Conservation (phyloP, 2,797 vertebrate genomes). For the Etheostoma nigrum region DNA sequence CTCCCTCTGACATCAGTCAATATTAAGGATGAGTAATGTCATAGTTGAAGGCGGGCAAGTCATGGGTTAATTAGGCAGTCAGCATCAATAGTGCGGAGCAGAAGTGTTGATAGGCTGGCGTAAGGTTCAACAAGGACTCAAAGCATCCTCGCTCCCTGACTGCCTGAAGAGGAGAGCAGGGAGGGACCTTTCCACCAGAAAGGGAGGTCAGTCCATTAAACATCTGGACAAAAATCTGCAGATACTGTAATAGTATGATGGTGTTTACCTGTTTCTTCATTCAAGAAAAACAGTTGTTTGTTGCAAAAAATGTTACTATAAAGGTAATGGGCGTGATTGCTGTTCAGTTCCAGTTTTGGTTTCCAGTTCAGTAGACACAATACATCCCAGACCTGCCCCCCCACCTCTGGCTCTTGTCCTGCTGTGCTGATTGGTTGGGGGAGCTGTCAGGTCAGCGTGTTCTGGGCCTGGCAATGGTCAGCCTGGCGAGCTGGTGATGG, state of each 20-base stretch:
- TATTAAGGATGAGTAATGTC: conserved; percentile 45
- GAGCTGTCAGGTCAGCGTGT: conserved; percentile 59
- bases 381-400: conserved; percentile 60
- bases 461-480: conserved; percentile 67
- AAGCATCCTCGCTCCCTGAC: conserved; percentile 58
- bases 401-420: conserved; percentile 50
- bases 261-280: conserved; percentile 54
- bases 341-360: conserved; percentile 68
- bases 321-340: conserved; percentile 77
- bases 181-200: conserved; percentile 59
- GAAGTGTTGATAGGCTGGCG: conserved; percentile 60
- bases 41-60: conserved; percentile 52
- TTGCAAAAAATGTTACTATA: conserved; percentile 77
- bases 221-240: conserved; percentile 60
- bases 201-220: conserved; percentile 60
- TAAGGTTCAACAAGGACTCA: conserved; percentile 52
- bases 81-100: conserved; percentile 29
- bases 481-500: conserved; percentile 82
- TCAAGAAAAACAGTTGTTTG: conserved; percentile 69
- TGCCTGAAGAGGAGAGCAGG: conserved; percentile 59
- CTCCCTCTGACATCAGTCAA: conserved; percentile 53
- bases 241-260: conserved; percentile 49
- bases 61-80: conserved; percentile 58
- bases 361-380: conserved; percentile 66
- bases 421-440: conserved; percentile 65